These are phyloP conservation scores for Ophioderma brevispina DNA, from an alignment of 35 echinoderm and acorn worm genomes.

Conservation along the genomic window DNA sequence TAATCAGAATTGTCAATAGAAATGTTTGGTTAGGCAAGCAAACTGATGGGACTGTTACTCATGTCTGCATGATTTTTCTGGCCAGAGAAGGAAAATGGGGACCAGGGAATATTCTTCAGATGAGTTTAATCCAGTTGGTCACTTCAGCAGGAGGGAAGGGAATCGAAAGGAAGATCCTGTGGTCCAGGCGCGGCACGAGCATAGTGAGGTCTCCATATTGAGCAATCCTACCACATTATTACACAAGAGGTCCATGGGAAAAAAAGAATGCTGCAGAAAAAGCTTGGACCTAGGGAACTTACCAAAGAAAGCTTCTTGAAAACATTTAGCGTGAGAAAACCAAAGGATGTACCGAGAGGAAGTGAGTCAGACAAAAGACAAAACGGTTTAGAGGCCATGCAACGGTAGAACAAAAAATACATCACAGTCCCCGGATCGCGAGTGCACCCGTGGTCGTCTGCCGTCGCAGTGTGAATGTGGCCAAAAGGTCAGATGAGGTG, in stretches of 20 bases:
- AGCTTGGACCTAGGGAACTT: slow-evolving; percentile 85
- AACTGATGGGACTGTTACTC: too few species aligned
- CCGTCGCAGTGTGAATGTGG: too few species aligned
- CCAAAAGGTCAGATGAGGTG: too few species aligned
- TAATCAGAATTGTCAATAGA: too few species aligned
- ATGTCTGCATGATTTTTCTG: too few species aligned
- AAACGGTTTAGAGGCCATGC: slow-evolving; percentile 79
- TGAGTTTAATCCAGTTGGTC: slow-evolving; percentile 56
- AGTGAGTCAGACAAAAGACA: slow-evolving; percentile 85
- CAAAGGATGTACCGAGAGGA: slow-evolving; percentile 75
- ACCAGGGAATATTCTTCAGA: slow-evolving; percentile 83
- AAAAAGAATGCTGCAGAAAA: slow-evolving; percentile 87
- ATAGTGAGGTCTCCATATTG: slow-evolving; percentile 74
- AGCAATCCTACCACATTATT: slow-evolving; percentile 87
- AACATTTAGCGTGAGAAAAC: slow-evolving; percentile 42
- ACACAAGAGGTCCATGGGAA: slow-evolving; percentile 96
- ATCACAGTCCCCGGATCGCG: too few species aligned
- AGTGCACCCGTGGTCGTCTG: too few species aligned
- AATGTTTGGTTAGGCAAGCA: too few species aligned
- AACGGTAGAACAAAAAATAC: slow-evolving; percentile 49
- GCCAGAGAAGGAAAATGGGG: slow-evolving; percentile 84
- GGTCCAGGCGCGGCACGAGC: slow-evolving; percentile 96
- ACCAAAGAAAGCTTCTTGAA: slow-evolving; percentile 93
- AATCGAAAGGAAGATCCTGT: slow-evolving; percentile 72
- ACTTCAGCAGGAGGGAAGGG: slow-evolving; percentile 81